Evolutionary conservation across 1,140 invertebrate genomes (phyloP), one percentile per base, ranked within the genome.

Genomic region (Drosophila sechellia): DNA sequence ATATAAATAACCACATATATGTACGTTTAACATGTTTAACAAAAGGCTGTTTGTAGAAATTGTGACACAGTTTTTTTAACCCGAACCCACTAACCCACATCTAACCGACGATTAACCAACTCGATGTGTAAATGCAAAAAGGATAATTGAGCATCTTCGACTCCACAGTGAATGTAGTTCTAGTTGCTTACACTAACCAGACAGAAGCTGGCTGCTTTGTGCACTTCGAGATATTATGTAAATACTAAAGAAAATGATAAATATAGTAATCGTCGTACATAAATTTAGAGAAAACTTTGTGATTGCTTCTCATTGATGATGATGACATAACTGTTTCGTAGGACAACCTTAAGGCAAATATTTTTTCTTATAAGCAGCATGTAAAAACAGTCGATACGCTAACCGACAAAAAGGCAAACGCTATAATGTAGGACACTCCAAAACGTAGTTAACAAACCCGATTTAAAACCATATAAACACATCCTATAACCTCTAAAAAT

Each of bases 41-140:
- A 75, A 80, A 90, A 90, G 87, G 87, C 87, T 90, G 87, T 90
- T 90, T 89, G 87, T 90, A 90, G 84, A 91, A 90, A 91, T 89
- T 90, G 89, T 90, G 75, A 91, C 71, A 87, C 80, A 89, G 81
- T 89, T 89, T 90, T 85, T 90, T 79, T 78, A 74, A 64, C 50
- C 70, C 56, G 12, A 66, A 27, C 52, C 57, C 61, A 49, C 34
- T 55, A 69, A n/a, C 58, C 58, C 15, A 39, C 46, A 37, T 42
- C 34, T 55, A 69, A n/a, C 35, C 58, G 20, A 42, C 46, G 42
- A 57, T 43, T 59, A 43, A 72, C 50, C 66, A 49, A 63, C 57
- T 52, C 35, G 53, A 74, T 39, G 58, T 64, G 48, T 54, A 81
- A 71, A 81, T 60, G 50, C 61, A 17, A 27, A 61, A 60, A 40